Evolutionary conservation across 37 sponge, comb jelly and placozoan species (phyloP).

Genomic region (Diacarnus erythraeanus): DNA sequence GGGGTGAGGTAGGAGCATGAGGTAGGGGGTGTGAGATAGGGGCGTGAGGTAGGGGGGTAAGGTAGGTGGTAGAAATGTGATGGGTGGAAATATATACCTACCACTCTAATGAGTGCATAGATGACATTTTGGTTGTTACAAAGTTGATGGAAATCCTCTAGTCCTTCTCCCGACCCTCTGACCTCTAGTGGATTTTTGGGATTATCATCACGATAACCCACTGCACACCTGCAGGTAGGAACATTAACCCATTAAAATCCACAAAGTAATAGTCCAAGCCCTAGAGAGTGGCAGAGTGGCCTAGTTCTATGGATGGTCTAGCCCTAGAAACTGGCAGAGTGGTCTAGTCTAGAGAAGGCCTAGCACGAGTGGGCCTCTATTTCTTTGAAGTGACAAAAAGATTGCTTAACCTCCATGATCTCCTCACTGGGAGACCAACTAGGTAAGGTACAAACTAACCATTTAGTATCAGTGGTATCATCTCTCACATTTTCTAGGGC

Average conservation of each 20-base stretch:
- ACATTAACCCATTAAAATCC: neutral
- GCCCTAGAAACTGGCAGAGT: too few relatives aligned
- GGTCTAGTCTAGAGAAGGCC: too few relatives aligned
- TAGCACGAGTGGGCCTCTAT: too few relatives aligned
- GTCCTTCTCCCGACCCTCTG: slow-evolving; percentile 37
- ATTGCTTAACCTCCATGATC: too few relatives aligned
- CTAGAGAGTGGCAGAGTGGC: neutral
- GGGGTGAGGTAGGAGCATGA: neutral
- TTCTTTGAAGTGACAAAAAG: too few relatives aligned
- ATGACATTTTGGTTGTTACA: slow-evolving; percentile 35
- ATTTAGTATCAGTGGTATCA: slow-evolving; percentile 46
- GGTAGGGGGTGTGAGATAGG: neutral
- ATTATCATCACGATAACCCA: slow-evolving; percentile 53
- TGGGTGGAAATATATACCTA: too few relatives aligned
- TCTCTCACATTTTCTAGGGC: slow-evolving; percentile 64
- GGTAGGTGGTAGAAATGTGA: too few relatives aligned
- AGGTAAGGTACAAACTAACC: too few relatives aligned
- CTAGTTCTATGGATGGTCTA: too few relatives aligned
- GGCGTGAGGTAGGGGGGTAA: too few relatives aligned
- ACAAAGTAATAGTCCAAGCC: neutral
- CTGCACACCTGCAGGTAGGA: slow-evolving; percentile 57
- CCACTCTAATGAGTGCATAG: slow-evolving; percentile 75
- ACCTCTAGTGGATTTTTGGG: slow-evolving; percentile 68
- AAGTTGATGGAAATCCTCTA: slow-evolving; percentile 21
- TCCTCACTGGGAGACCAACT: too few relatives aligned